phyloP scores from a whole-genome alignment of 2,888 invertebrate species.

The Drosophila borborema region DNA sequence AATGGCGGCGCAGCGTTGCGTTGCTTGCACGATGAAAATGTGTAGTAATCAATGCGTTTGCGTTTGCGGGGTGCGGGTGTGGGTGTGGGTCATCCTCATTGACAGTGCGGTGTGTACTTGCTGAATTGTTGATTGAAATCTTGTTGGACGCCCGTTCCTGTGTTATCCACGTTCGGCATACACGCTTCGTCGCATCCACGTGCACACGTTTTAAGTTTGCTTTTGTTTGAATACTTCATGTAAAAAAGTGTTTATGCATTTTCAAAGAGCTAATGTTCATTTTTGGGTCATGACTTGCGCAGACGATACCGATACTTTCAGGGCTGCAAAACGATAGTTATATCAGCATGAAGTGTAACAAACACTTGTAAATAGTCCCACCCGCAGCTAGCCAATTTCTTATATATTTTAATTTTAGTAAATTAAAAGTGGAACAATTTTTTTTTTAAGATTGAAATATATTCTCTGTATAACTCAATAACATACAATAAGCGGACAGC shows the following conservation, averaged over 20 bases:
- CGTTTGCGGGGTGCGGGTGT: constrained; percentile 38
- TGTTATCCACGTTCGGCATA: constrained; percentile 24
- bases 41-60: constrained; percentile 62
- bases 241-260: constrained; percentile 63
- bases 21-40: constrained; percentile 50
- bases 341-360: constrained; percentile 2
- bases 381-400: neutral
- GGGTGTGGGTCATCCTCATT: constrained; percentile 53
- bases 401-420: too few relatives aligned
- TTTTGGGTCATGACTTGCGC: constrained; percentile 56
- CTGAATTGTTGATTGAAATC: constrained; percentile 20
- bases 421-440: neutral
- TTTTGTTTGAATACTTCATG: constrained; percentile 65
- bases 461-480: neutral
- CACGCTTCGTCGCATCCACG: constrained; percentile 60
- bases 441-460: neutral
- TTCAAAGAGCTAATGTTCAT: constrained; percentile 57
- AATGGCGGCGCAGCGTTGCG: constrained; percentile 44
- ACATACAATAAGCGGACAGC: neutral
- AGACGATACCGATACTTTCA: constrained; percentile 47
- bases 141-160: constrained; percentile 20
- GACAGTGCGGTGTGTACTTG: constrained; percentile 24
- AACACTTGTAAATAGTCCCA: too few relatives aligned
- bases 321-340: constrained; percentile 28
- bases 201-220: constrained; percentile 58